A percentile compares a stretch with the other conserved stretches of the same genome.
phyloP scores from a whole-genome alignment of 2,888 invertebrate species.

The Beris chalybata region DNA sequence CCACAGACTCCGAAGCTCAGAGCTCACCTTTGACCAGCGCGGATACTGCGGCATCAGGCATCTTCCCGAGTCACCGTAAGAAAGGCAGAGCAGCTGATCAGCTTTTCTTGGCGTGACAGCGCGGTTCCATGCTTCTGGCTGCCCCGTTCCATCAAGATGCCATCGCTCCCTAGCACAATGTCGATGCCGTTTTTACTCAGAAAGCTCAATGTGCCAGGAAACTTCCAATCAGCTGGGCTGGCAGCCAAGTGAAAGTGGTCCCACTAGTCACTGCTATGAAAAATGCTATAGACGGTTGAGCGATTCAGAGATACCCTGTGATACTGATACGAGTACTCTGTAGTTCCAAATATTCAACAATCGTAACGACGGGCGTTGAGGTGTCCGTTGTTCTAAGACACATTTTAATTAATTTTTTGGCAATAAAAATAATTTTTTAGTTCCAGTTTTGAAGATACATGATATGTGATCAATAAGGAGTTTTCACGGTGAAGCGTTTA shows the following conservation, averaged over 20 bases:
- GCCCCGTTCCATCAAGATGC: not conserved
- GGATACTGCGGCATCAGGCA: not conserved
- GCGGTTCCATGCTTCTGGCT: no score
- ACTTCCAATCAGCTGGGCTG: not conserved
- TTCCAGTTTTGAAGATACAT: no score
- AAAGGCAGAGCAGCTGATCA: constrained; percentile 21
- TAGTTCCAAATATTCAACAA: no score
- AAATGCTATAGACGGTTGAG: not conserved
- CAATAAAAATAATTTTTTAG: no score
- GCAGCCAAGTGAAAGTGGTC: no score
- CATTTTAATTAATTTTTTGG: no score
- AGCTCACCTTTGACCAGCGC: not conserved
- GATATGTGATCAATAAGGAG: no score
- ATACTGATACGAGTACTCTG: no score
- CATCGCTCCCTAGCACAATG: not conserved
- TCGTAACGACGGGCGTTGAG: no score
- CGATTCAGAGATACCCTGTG: not conserved
- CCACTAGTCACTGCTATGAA: not conserved
- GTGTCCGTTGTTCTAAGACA: no score
- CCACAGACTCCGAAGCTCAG: not conserved
- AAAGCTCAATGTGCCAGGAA: not conserved
- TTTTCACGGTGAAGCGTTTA: no score
- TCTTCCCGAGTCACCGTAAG: not conserved
- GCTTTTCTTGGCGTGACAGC: constrained; percentile 13
- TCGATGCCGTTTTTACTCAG: not conserved